Evolutionary conservation across 2,888 invertebrate genomes (phyloP).

Genomic region (Hemicrepidius hirtus): DNA sequence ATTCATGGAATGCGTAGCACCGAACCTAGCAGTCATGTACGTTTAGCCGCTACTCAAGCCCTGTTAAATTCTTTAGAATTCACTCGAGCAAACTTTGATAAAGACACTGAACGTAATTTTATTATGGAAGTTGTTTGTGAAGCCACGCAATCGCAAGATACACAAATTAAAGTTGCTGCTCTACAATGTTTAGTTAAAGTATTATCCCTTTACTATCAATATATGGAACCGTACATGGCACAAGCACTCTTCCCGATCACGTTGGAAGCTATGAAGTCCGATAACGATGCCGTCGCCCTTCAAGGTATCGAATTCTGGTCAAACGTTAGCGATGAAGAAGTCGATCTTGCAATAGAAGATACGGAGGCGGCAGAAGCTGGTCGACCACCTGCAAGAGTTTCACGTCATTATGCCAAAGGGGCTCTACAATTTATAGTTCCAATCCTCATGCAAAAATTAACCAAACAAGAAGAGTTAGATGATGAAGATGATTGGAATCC

Average conservation of each 20-base stretch:
- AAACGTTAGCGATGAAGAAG: constrained; percentile 99
- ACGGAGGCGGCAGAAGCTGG: constrained; percentile 95
- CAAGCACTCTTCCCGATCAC: constrained; percentile 98
- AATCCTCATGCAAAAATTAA: constrained; percentile 93
- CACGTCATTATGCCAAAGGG: constrained; percentile 98
- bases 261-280: constrained; percentile 98
- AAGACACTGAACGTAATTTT: constrained; percentile 97
- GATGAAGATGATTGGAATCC: constrained; percentile 99
- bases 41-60: constrained; percentile 97
- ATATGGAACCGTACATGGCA: constrained; percentile 99
- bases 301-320: constrained; percentile 99
- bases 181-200: constrained; percentile 98
- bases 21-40: constrained; percentile 94
- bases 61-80: constrained; percentile 98
- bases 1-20: constrained; percentile 98
- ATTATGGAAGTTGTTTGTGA: constrained; percentile 99
- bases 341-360: constrained; percentile 94
- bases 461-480: constrained; percentile 97
- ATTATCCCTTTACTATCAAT: constrained; percentile 97
- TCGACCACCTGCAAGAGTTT: constrained; percentile 94
- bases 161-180: constrained; percentile 95
- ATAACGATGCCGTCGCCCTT: constrained; percentile 94
- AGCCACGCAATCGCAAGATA: constrained; percentile 95
- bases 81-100: constrained; percentile 98
- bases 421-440: constrained; percentile 96